Conservation (phyloP, 2,797 vertebrate species). For the Pantherophis alleghaniensis region DNA sequence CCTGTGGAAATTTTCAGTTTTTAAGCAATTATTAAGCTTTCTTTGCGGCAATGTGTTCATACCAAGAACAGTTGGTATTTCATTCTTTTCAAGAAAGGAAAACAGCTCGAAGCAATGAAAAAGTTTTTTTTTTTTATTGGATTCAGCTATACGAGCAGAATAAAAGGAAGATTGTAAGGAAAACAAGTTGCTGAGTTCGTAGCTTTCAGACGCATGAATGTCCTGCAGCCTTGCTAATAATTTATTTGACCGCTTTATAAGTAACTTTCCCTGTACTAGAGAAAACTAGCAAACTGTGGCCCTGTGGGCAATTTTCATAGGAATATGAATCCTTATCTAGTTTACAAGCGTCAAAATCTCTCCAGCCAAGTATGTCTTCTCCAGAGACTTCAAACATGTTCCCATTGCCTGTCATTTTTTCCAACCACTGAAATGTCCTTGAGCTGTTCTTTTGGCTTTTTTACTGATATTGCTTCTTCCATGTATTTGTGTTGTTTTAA, state of each 20-base stretch:
- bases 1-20: neutral
- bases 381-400: neutral
- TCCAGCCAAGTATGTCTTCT: constrained; percentile 28
- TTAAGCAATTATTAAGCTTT: constrained; percentile 11
- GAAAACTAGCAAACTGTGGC: constrained; percentile 24
- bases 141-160: constrained; percentile 10
- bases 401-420: constrained; percentile 11
- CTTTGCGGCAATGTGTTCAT: neutral
- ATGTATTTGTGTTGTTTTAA: neutral
- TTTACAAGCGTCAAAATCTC: neutral
- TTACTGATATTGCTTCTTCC: neutral
- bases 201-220: neutral
- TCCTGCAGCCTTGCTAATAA: constrained; percentile 39
- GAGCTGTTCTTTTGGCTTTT: neutral
- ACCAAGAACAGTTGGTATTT: constrained; percentile 9
- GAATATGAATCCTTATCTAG: constrained; percentile 44
- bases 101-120: constrained; percentile 31
- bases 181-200: constrained; percentile 28
- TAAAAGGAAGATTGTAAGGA: constrained; percentile 14
- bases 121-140: constrained; percentile 47
- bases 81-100: constrained; percentile 36
- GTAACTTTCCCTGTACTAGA: neutral
- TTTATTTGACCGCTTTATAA: constrained; percentile 42
- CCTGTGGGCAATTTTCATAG: constrained; percentile 28
- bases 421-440: neutral